Base-by-base conservation (phyloP, 2,797 vertebrate genomes). In the Sebastes minor region DNA sequence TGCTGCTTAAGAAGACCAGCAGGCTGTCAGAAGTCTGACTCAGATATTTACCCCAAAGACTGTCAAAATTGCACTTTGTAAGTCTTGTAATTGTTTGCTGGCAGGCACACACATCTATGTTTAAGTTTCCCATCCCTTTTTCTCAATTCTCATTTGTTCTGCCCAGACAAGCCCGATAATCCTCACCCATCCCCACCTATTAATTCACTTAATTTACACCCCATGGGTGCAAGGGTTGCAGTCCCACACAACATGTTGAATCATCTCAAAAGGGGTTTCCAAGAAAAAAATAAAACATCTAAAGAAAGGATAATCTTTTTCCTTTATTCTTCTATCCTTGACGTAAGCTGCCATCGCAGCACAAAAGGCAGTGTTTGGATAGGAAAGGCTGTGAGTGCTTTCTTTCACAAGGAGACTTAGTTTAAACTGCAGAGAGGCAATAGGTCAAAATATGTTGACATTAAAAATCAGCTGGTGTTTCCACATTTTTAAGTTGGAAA, bases 161-260 rank as follows among this genome's bases (percentile, higher is more conserved):
- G 65, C 71, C 53, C 65, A 22, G 69, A 78, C 79, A 53, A 57
- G 80, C 64, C 70, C n/a, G 53, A 69, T 69, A 33, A 74, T 79
- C 28, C 67, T 69, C 28, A 20, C 67, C 64, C 60, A 49, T 77
- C 59, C 71, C 46, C 53, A 57, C 38, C 53, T 62, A 35, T 74
- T 75, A 55, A 59, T 80, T 73, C 30, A n/a, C 59, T 38, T 69
- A 1, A 71, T 86, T 81, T 61, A 75, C 62, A 70, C 82, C 52
- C 46, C 38, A 56, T 12, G 71, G 53, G 71, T 66, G 61, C n/a
- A 59, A 71, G 32, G 71, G 59, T 80, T 76, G 9, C 20, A 46
- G 20, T 73, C 57, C 63, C 63, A 42, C 70, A 67, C 28, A 35
- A 22, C 22, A 10, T 14, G 42, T 74, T 78, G 32, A 87, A 67